Percentiles rank a stretch among this genome's conserved stretches.
phyloP scores from a whole-genome alignment of 2,113 vertebrate genomes.

The Pseudopipra pipra region DNA sequence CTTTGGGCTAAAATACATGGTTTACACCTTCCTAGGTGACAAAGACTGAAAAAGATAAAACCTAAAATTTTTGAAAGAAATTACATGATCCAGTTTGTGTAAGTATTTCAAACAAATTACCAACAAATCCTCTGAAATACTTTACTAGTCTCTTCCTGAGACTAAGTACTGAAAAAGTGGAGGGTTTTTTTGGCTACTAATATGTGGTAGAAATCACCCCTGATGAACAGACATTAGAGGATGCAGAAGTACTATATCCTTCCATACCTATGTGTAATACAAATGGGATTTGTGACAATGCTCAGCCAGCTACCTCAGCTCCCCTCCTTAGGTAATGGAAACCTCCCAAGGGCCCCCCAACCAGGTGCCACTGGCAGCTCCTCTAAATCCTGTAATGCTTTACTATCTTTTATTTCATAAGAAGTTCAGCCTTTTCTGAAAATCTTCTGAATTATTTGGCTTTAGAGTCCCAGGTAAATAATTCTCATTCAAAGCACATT shows the following conservation, averaged over 20 bases:
- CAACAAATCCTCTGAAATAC: background rate
- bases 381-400: background rate
- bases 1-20: background rate
- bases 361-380: background rate
- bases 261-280: rapidly evolving
- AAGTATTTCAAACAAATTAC: background rate
- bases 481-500: background rate
- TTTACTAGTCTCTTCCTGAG: background rate
- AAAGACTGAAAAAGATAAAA: background rate
- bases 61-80: background rate
- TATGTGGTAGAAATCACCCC: background rate
- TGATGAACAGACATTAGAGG: background rate
- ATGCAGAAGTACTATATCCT: background rate
- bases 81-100: background rate
- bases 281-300: background rate
- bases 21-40: background rate
- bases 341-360: background rate
- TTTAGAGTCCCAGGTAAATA: background rate
- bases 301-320: background rate
- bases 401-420: background rate
- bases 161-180: background rate
- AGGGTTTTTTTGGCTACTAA: background rate
- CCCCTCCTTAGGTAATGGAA: background rate
- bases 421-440: background rate
- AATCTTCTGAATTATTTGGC: background rate